A percentile compares a stretch with the other conserved stretches of the same genome.
Evolutionary conservation across 2,113 vertebrate species (phyloP).

Genomic region (Micronisus gabar): DNA sequence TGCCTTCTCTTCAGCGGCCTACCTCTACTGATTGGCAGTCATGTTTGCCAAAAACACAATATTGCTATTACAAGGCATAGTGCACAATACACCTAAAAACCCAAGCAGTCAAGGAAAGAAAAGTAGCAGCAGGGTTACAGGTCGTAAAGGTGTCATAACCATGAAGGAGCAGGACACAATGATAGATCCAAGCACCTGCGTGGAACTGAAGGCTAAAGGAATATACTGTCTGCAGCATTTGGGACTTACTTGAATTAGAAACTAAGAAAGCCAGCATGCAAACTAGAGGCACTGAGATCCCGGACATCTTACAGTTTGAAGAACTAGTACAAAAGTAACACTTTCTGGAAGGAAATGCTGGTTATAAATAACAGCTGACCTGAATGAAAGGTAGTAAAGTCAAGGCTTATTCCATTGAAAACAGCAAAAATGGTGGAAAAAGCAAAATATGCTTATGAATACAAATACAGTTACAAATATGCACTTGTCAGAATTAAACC

Average conservation of each 20-base stretch:
- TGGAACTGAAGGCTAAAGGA: not conserved
- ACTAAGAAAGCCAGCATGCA: not conserved
- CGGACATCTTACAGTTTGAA: not conserved
- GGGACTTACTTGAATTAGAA: not conserved
- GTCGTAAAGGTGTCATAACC: fast-evolving
- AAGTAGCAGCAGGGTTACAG: not conserved
- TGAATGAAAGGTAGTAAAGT: not conserved
- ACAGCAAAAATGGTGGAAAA: not conserved
- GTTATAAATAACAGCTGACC: not conserved
- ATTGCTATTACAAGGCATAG: not conserved
- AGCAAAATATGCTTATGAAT: not conserved
- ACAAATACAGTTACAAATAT: not conserved
- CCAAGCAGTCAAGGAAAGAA: not conserved
- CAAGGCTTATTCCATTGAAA: not conserved
- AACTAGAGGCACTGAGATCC: not conserved
- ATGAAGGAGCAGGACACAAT: not conserved
- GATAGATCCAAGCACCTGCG: fast-evolving
- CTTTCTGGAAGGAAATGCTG: not conserved
- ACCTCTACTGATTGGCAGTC: not conserved
- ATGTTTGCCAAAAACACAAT: not conserved
- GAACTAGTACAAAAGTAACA: not conserved
- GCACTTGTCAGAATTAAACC: not conserved
- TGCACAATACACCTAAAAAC: not conserved
- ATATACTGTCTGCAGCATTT: not conserved
- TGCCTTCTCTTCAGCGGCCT: not conserved